phyloP scores from a whole-genome alignment of 2,113 vertebrate genomes.

The Macquaria australasica region DNA sequence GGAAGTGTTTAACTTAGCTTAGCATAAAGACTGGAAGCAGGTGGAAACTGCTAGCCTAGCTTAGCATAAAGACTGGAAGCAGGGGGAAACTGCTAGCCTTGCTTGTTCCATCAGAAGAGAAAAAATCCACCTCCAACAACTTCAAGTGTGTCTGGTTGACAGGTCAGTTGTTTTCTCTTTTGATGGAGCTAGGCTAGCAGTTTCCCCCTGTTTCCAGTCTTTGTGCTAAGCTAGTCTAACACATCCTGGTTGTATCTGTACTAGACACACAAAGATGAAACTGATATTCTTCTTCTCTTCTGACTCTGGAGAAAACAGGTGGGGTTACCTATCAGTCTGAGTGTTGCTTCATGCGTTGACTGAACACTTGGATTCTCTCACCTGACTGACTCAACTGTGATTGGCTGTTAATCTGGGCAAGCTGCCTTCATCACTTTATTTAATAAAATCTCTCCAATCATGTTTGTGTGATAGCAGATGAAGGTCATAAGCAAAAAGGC shows the following conservation, averaged over 20 bases:
- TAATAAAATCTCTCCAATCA: conserved; percentile 40
- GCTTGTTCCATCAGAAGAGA: neutral
- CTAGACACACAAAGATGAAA: neutral
- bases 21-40: neutral
- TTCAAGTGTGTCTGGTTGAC: too few relatives aligned
- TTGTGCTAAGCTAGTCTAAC: neutral
- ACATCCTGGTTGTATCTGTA: neutral
- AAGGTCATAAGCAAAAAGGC: conserved; percentile 42
- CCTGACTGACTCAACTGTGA: neutral
- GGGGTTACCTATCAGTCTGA: neutral
- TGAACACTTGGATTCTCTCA: neutral
- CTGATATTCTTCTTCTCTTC: conserved; percentile 13
- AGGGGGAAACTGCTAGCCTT: neutral
- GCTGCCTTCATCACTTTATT: neutral
- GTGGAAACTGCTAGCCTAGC: neutral
- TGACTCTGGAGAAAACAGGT: conserved; percentile 27
- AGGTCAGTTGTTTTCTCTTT: too few relatives aligned
- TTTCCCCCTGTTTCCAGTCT: neutral
- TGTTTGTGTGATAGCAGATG: neutral
- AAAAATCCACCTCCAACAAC: too few relatives aligned
- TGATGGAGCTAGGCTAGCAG: neutral
- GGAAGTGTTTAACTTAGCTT: neutral
- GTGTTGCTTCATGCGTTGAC: neutral
- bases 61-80: neutral
- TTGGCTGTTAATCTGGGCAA: neutral